Evolutionary conservation across 1,140 invertebrate genomes (phyloP), one percentile per base, ranked within the genome.

Genomic region (Eufriesea mexicana): DNA sequence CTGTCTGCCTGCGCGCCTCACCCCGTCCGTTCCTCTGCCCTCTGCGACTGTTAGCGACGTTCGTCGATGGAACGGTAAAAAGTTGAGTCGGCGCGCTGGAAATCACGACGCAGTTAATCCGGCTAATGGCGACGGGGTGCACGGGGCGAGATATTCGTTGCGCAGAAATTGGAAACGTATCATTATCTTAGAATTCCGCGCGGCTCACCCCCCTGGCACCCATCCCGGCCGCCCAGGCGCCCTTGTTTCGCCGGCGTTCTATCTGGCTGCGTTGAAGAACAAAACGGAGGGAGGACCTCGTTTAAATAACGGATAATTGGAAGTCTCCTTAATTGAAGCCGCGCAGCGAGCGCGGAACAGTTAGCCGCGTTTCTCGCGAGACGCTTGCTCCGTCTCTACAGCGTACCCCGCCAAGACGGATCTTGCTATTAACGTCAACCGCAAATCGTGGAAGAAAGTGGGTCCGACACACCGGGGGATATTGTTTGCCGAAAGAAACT

Each of bases 271-370:
- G 72, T n/a, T 42, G 55, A 78, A 83, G 77, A 67, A 84, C 77
- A 72, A 84, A 84, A 80, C 82, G 70, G 61, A 74, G 79, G 74
- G 59, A 68, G 67, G 81, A 80, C 73, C 86, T 93, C 90, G 91
- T 92, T 92, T 93, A 92, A 92, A 92, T 92, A 92, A 91, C 90
- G 86, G 89, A 92, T 92, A 92, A 92, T 92, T 91, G 89, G 90
- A 86, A 89, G 90, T 86, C 86, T 86, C 87, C 90, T 92, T 93
- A 92, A 92, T 92, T 92, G 90, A 92, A 92, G 89, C 85, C 76
- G 85, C 84, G 86, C 83, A 74, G 78, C 77, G 88, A 89, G 85
- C 86, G 79, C 85, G 84, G 88, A 88, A 90, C 85, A 84, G 85
- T 89, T 87, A 87, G 86, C 84, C 86, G 86, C 85, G 91, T 90